Conservation (phyloP, 2,113 vertebrate species). For the Camelus bactrianus region DNA sequence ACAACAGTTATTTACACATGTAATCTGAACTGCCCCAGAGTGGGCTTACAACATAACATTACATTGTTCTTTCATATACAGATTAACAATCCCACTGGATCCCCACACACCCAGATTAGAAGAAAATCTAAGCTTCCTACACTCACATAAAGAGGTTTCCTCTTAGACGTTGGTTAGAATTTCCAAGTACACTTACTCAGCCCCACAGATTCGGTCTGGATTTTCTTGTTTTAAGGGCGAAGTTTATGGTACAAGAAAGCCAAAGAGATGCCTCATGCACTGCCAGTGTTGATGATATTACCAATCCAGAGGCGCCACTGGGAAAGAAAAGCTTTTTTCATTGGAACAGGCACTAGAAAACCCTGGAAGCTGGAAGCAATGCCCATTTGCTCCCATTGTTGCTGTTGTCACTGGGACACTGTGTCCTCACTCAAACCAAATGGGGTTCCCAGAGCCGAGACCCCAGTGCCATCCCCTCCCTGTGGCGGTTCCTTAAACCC, state of each 20-base stretch:
- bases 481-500: background rate
- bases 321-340: conserved; percentile 11
- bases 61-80: background rate
- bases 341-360: background rate
- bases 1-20: background rate
- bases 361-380: background rate
- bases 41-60: background rate
- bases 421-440: background rate
- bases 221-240: background rate
- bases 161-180: background rate
- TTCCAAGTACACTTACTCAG: background rate
- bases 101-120: background rate
- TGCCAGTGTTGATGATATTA: background rate
- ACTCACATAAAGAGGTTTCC: background rate
- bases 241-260: background rate
- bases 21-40: background rate
- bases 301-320: background rate
- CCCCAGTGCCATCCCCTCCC: background rate
- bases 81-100: background rate
- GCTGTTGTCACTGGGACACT: background rate
- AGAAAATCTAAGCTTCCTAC: background rate
- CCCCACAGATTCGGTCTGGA: background rate
- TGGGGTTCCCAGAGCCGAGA: background rate
- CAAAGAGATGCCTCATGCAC: background rate
- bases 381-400: background rate